phyloP scores from a whole-genome alignment of 2,888 invertebrate species.

The Leistus spinibarbis region DNA sequence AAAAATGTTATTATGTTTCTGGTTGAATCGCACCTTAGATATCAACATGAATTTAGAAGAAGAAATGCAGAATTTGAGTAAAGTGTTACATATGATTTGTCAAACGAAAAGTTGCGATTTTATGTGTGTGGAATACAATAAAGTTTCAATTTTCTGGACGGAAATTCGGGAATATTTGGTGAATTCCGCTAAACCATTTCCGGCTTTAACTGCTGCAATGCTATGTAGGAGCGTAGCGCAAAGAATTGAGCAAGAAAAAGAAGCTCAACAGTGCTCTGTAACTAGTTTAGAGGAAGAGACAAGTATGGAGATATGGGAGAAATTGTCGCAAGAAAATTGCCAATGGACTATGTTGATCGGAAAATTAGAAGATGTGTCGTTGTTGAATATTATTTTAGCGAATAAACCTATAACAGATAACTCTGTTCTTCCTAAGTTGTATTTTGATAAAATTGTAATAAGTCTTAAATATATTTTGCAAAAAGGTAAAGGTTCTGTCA shows the following conservation, averaged over 20 bases:
- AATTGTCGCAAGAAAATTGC: conserved; percentile 82
- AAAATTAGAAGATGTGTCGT: conserved; percentile 86
- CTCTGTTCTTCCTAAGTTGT: conserved; percentile 61
- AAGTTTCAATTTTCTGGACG: conserved; percentile 83
- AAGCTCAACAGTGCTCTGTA: conserved; percentile 48
- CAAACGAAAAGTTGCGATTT: conserved; percentile 65
- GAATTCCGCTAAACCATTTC: conserved; percentile 75
- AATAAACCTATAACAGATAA: conserved; percentile 58
- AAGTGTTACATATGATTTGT: conserved; percentile 69
- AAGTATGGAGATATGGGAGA: conserved; percentile 72
- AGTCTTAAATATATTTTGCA: conserved; percentile 70
- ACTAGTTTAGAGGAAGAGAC: conserved; percentile 54
- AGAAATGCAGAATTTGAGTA: conserved; percentile 72
- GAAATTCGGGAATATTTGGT: conserved; percentile 73
- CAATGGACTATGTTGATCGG: conserved; percentile 87
- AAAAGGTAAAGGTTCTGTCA: conserved; percentile 80
- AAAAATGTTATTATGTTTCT: conserved; percentile 71
- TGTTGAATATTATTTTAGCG: conserved; percentile 73
- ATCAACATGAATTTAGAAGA: conserved; percentile 57
- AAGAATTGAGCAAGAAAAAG: conserved; percentile 57
- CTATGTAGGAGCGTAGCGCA: conserved; percentile 78
- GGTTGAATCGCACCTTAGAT: conserved; percentile 68
- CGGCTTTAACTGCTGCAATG: conserved; percentile 82
- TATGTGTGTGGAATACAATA: conserved; percentile 68
- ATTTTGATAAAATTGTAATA: conserved; percentile 63